Base-by-base conservation (phyloP, 2,888 invertebrate genomes). In the Agonopterix heracliana region DNA sequence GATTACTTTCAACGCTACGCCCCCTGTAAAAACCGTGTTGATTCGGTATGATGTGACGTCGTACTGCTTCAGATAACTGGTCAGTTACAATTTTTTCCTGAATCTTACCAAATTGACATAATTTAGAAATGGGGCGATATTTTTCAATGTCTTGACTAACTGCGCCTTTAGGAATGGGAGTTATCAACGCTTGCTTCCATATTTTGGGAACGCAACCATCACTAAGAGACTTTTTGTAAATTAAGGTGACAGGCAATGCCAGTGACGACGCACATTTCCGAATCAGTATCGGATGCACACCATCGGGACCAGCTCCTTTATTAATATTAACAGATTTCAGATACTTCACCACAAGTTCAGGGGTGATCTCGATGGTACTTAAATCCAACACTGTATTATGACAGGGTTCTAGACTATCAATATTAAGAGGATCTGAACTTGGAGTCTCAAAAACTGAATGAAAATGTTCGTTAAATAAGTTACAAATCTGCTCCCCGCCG, bases 171-270 rank as follows among this genome's bases (percentile, higher is more conserved):
- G 41, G 41, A 12, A 41, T 41, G 41, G 41, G 41, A 2, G 55
- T 56, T 10, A 57, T 46, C 12, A 47, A 44, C 10, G 57, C 48
- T 10, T 14, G 34, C 47, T 55, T 55, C 55, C 55, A 55, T 1
- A 44, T 34, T 12, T 14, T 5, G 0, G 55, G 49, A 1, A 49
- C 35, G 4, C 3, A 11, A 26, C 42, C 44, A 5, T 17, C 17
- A 9, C 9, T 35, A 11, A 49, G 5, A 3, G 49, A 45, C 5
- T 10, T 34, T 9, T 35, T 11, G 12, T 14, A 50, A 38, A 46
- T 14, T 0, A 44, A 2, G 8, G 17, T 10, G 4, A 46, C 10
- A n/a, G 44, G 44, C 9, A 45, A 8, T 41, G 12, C 11, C 34
- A 46, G n/a, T 11, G 1, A 5, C 9, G 14, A 9, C 1, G 38